Percentiles rank a stretch among this genome's conserved stretches.
Conservation (phyloP, 2,113 vertebrate genomes). For the Dicerorhinus sumatrensis region DNA sequence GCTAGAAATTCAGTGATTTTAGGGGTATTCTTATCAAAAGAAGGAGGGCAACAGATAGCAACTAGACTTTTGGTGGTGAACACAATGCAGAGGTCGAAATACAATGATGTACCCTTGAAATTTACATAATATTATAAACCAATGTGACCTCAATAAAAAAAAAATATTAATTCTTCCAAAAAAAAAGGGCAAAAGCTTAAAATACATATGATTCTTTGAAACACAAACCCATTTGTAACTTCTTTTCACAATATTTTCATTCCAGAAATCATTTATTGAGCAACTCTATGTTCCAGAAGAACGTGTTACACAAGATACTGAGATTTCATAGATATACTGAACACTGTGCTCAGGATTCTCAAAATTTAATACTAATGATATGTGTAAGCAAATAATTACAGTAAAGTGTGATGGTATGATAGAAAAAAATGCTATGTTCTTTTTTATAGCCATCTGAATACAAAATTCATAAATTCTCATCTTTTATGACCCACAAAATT, state of each 20-base stretch:
- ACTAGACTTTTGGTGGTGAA: no score
- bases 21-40: neutral
- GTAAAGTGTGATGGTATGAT: neutral
- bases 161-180: no score
- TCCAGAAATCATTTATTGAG: conserved; percentile 34
- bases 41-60: neutral
- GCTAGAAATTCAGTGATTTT: conserved; percentile 8
- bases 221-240: conserved; percentile 38
- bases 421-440: neutral
- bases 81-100: no score
- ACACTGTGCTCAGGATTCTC: neutral
- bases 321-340: conserved; percentile 18
- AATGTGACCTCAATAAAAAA: no score
- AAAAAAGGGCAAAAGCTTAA: neutral
- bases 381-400: neutral
- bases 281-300: neutral
- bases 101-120: no score
- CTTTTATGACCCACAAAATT: neutral
- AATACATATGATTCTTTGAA: conserved; percentile 18
- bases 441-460: conserved; percentile 12
- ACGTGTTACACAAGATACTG: neutral
- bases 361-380: neutral
- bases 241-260: conserved; percentile 41
- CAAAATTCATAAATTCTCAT: conserved; percentile 33
- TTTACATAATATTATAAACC: no score